A percentile compares a stretch with the other conserved stretches of the same genome.
These are phyloP conservation scores for Lepidocolaptes lacrymiger DNA, from an alignment of 2,797 vertebrate species.

Conservation along the genomic window DNA sequence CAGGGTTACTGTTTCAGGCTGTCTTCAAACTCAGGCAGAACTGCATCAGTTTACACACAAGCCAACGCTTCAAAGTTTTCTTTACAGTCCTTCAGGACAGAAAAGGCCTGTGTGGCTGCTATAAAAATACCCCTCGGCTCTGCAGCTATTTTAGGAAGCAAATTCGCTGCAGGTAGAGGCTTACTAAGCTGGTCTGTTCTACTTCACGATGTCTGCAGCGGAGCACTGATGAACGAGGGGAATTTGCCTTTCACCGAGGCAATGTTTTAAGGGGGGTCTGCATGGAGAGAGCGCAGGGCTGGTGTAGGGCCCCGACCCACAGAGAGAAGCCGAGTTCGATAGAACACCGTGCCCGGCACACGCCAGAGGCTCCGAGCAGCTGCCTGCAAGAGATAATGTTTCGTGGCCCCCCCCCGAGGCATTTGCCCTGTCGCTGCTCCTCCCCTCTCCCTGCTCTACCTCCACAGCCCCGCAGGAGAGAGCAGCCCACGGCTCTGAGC, in stretches of 20 bases:
- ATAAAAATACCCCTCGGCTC: neutral
- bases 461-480: fast-evolving
- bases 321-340: neutral
- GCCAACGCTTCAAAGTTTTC: neutral
- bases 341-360: neutral
- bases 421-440: neutral
- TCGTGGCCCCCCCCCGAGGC: neutral
- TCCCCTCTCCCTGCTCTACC: fast-evolving
- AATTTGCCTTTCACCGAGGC: neutral
- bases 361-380: neutral
- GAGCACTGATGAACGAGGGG: neutral
- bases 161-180: slow-evolving; percentile 29
- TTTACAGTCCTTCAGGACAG: neutral
- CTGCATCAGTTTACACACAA: neutral
- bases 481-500: neutral
- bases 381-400: neutral
- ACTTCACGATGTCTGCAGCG: fast-evolving
- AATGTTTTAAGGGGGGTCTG: neutral
- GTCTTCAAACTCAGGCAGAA: neutral
- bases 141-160: slow-evolving; percentile 47
- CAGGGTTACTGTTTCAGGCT: neutral
- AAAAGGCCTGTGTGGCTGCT: neutral
- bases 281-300: fast-evolving
- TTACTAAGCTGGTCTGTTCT: neutral
- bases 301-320: neutral